Conservation (phyloP, 2,113 vertebrate species). For the Lepus europaeus region DNA sequence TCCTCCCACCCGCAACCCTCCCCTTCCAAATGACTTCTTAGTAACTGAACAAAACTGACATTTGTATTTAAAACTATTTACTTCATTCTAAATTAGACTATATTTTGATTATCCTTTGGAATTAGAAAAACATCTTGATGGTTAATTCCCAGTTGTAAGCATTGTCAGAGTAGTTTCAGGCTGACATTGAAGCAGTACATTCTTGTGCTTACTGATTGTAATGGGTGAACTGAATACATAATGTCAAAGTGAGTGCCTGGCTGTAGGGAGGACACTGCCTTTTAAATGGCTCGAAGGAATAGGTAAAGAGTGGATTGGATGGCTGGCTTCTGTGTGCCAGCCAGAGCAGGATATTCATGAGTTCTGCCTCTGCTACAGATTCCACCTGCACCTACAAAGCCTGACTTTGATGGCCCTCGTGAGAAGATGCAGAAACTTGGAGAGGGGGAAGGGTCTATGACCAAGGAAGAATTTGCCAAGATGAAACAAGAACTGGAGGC, state of each 20-base stretch:
- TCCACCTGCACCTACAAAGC: slow-evolving; percentile 95
- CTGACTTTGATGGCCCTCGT: slow-evolving; percentile 97
- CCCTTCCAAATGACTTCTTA: background rate
- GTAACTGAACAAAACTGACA: background rate
- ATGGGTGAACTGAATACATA: slow-evolving; percentile 4
- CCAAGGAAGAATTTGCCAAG: slow-evolving; percentile 98
- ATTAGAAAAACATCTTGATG: background rate
- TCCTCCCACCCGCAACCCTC: too few species aligned
- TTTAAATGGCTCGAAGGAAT: background rate
- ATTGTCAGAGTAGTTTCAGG: background rate
- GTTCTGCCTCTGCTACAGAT: slow-evolving; percentile 88
- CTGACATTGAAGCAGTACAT: background rate
- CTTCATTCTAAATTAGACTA: background rate
- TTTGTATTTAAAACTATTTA: background rate
- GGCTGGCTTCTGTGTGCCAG: background rate
- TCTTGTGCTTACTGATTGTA: background rate
- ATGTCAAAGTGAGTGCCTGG: background rate
- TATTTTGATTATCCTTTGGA: background rate
- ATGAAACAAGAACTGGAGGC: slow-evolving; percentile 99
- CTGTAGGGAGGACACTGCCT: background rate
- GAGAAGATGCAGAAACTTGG: slow-evolving; percentile 99
- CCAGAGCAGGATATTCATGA: background rate
- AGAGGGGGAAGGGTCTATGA: slow-evolving; percentile 97
- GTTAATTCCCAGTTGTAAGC: background rate
- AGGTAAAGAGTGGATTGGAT: background rate